These are phyloP conservation scores for Cottoperca gobio DNA, from an alignment of 2,797 vertebrate species.

Conservation along the genomic window DNA sequence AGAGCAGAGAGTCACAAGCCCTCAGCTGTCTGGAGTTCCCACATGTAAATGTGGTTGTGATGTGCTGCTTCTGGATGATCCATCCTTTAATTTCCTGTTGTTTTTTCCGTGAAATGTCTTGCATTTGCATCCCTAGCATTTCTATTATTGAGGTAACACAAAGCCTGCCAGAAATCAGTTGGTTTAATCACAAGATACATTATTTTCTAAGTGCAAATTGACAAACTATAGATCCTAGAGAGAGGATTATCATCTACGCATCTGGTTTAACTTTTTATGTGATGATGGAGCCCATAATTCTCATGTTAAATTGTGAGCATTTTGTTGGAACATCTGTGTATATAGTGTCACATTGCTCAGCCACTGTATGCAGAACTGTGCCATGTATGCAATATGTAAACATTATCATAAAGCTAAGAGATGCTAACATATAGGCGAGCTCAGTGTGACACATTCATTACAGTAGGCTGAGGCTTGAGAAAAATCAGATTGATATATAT, in stretches of 20 bases:
- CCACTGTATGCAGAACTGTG: background rate
- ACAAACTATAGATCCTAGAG: background rate
- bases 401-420: background rate
- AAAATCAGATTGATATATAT: conserved; percentile 6
- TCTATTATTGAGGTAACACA: background rate
- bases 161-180: background rate
- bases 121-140: background rate
- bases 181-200: background rate
- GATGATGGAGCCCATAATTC: background rate
- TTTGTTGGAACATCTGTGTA: background rate
- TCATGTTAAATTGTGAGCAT: background rate
- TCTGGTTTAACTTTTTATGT: background rate
- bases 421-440: background rate
- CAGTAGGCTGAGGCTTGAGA: conserved; percentile 1
- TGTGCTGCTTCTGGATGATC: conserved; percentile 42
- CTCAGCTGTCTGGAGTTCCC: conserved; percentile 46
- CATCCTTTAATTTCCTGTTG: conserved; percentile 19
- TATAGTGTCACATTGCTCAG: background rate
- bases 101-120: conserved; percentile 20
- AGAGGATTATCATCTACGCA: background rate
- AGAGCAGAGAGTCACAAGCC: conserved; percentile 20
- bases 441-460: conserved; percentile 9
- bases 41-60: conserved; percentile 32
- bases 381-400: background rate
- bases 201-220: conserved; percentile 1